phyloP scores from a whole-genome alignment of 2,797 vertebrate species.

The Jordanella pulchra region DNA sequence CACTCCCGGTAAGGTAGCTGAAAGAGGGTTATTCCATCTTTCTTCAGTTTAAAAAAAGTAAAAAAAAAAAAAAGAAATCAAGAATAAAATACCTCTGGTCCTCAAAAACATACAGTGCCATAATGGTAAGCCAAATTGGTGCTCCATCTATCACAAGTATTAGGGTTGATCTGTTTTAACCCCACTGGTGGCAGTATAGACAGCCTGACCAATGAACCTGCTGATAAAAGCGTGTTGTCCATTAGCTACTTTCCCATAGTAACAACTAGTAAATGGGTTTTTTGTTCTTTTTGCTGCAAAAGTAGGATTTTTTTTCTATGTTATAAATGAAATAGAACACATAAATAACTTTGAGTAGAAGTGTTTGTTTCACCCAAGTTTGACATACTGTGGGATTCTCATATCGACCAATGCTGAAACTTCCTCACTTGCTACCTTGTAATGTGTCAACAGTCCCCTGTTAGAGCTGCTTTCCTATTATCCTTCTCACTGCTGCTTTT shows the following conservation, averaged over 20 bases:
- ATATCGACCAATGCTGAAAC: neutral
- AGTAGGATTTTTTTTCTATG: neutral
- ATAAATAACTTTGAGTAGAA: neutral
- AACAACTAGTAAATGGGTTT: neutral
- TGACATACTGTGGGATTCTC: neutral
- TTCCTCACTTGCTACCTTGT: slow-evolving; percentile 39
- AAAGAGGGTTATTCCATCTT: neutral
- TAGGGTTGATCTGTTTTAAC: neutral
- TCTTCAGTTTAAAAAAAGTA: neutral
- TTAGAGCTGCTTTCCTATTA: slow-evolving; percentile 70
- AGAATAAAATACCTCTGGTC: neutral
- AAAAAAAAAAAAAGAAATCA: neutral
- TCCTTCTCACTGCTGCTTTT: slow-evolving; percentile 65
- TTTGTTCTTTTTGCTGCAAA: neutral
- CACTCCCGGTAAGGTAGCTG: neutral
- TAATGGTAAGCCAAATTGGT: neutral
- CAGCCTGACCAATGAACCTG: neutral
- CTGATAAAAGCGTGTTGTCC: neutral
- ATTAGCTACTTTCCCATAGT: neutral
- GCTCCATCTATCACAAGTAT: neutral
- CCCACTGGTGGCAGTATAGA: neutral
- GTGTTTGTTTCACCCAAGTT: neutral
- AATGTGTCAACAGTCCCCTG: slow-evolving; percentile 69
- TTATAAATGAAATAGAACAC: neutral
- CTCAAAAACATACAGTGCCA: neutral